These are phyloP conservation scores for Lithobates pipiens DNA, from an alignment of 2,797 vertebrate genomes.

Conservation along the genomic window DNA sequence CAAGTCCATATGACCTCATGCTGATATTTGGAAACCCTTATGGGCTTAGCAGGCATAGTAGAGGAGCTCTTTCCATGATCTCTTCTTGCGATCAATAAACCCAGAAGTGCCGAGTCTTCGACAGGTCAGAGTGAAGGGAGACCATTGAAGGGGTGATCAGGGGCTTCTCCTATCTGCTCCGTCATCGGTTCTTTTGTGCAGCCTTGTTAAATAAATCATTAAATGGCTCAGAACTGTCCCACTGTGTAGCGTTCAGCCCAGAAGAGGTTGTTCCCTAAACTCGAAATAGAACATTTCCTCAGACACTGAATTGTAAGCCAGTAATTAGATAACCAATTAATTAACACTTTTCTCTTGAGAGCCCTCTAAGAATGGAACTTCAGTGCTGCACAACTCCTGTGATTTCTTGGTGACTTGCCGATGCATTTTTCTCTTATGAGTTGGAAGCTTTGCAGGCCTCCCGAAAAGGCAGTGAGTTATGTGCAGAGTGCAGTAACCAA, in stretches of 20 bases:
- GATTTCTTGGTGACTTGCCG: slow-evolving; percentile 64
- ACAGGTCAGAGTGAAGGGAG: not conserved
- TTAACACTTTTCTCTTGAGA: slow-evolving; percentile 70
- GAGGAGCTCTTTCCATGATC: not conserved
- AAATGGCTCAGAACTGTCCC: rapidly evolving
- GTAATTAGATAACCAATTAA: slow-evolving; percentile 74
- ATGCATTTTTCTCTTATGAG: not conserved
- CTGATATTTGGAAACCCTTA: not conserved
- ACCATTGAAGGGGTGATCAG: not conserved
- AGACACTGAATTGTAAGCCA: slow-evolving; percentile 66
- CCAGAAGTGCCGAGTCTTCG: not conserved
- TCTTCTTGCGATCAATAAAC: not conserved
- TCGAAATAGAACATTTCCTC: slow-evolving; percentile 66
- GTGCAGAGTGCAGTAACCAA: no score
- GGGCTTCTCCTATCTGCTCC: no score
- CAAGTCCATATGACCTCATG: no score
- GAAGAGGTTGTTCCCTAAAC: slow-evolving; percentile 48
- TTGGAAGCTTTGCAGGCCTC: not conserved
- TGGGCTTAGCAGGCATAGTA: not conserved
- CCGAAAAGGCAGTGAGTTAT: not conserved
- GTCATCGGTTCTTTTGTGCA: not conserved
- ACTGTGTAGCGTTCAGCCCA: not conserved
- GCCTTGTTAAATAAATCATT: not conserved
- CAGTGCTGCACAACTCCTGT: slow-evolving; percentile 66
- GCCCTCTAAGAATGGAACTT: slow-evolving; percentile 64